phyloP scores from a whole-genome alignment of 2,888 invertebrate species.

The Heliconius sara region DNA sequence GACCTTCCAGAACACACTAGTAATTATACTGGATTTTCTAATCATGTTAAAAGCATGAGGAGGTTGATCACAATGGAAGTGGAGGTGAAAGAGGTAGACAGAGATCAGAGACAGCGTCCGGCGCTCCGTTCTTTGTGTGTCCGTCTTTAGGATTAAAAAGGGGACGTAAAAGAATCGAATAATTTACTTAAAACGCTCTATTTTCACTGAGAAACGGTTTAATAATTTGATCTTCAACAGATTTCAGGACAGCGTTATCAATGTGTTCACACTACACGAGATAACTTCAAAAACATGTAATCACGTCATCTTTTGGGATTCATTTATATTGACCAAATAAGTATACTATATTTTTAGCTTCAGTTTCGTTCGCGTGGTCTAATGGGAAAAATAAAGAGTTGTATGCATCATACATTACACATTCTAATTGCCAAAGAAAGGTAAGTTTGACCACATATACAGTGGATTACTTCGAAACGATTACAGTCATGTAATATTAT shows the following conservation, averaged over 20 bases:
- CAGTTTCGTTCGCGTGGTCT: background rate
- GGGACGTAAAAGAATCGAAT: background rate
- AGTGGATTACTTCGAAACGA: background rate
- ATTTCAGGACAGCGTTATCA: background rate
- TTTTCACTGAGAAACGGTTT: background rate
- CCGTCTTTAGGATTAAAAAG: too few species aligned
- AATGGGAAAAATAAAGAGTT: background rate
- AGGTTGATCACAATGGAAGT: too few species aligned
- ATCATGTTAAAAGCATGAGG: too few species aligned
- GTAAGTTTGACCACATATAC: background rate
- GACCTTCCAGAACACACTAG: too few species aligned
- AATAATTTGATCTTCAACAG: background rate
- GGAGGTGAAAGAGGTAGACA: too few species aligned
- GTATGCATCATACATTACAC: background rate
- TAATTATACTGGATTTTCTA: too few species aligned
- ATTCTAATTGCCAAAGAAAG: background rate
- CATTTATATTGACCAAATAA: background rate
- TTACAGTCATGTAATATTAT: background rate
- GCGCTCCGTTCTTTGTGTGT: too few species aligned
- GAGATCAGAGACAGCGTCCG: too few species aligned
- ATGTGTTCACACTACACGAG: background rate
- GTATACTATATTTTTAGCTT: background rate
- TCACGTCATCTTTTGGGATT: slow-evolving; percentile 5
- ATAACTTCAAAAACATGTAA: background rate
- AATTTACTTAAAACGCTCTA: background rate